These are phyloP conservation scores for Halichoeres trimaculatus DNA, from an alignment of 2,113 vertebrate species.

Conservation along the genomic window DNA sequence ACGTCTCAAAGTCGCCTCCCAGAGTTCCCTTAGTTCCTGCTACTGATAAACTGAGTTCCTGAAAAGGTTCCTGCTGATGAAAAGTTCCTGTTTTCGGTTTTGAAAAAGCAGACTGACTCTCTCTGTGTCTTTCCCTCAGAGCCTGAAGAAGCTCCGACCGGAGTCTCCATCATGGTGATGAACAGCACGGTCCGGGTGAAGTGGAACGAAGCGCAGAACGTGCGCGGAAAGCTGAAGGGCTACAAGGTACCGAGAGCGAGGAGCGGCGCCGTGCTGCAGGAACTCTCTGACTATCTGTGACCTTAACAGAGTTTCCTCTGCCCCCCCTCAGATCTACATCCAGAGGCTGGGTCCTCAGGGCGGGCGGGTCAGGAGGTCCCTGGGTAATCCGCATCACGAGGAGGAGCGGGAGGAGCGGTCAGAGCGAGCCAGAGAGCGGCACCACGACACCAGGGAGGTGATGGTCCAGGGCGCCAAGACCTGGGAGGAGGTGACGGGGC, in stretches of 20 bases:
- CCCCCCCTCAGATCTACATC: conserved; percentile 73
- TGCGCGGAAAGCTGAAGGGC: conserved; percentile 86
- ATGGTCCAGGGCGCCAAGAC: conserved; percentile 45
- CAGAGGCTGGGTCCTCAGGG: conserved; percentile 41
- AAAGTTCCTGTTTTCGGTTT: too few relatives aligned
- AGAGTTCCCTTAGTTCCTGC: too few relatives aligned
- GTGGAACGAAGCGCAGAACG: conserved; percentile 79
- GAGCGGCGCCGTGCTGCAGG: too few relatives aligned
- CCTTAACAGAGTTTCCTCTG: background rate
- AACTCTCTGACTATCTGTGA: too few relatives aligned
- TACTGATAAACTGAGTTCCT: too few relatives aligned
- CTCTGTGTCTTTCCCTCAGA: conserved; percentile 60
- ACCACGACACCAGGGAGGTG: conserved; percentile 24
- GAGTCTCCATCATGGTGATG: conserved; percentile 57
- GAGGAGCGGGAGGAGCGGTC: background rate
- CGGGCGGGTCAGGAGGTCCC: conserved; percentile 48
- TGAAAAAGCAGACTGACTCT: background rate
- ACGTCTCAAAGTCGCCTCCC: too few relatives aligned
- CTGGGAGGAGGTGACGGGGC: conserved; percentile 57
- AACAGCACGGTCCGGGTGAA: conserved; percentile 82
- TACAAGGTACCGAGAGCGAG: conserved; percentile 81
- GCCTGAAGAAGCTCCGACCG: conserved; percentile 79
- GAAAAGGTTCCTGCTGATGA: too few relatives aligned
- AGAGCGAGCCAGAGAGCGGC: conserved; percentile 2
- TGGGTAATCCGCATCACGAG: conserved; percentile 6